Evolutionary conservation across 35 echinoderm and acorn worm genomes (phyloP), one percentile per base, ranked within the genome.

Genomic region (Strongylocentrotus purpuratus): DNA sequence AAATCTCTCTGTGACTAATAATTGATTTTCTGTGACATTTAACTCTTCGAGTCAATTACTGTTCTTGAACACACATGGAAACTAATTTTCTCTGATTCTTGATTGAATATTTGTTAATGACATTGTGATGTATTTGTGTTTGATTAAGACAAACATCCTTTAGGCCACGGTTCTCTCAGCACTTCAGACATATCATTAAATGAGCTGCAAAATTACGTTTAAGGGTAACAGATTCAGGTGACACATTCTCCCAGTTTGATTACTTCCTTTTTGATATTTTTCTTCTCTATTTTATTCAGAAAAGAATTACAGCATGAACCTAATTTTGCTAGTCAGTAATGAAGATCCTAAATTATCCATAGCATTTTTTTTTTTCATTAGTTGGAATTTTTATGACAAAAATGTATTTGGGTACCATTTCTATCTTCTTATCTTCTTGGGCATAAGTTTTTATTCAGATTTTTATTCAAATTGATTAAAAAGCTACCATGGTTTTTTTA

Each of bases 71-170:
- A 22, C 65, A 78, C 22, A 41, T 3, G 3, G 35, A 41, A 2
- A 28, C 65, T 7, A 28, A 28, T 25, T 7, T n/a, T n/a, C 20
- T 78, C 20, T 7, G 28, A 78, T 28, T 22, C 65, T 78, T 78
- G 65, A 78, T 78, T n/a, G 65, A n/a, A 78, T 78, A n/a, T 78
- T 28, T 78, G 25, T n/a, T 78, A 78, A 78, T 78, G 22, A 78
- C 65, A 78, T 78, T 78, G 20, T 78, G 65, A 78, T 78, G 65
- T n/a, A 78, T 78, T 78, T 78, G 65, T 78, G 28, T 78, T 78
- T 78, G 65, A 78, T 78, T 78, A 5, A n/a, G 7, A 78, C 65
- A 78, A 78, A 78, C 25, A 78, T 78, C 25, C 65, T 7, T 22
- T 5, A 78, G 65, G 20, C 65, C n/a, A 78, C 22, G n/a, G 7